Evolutionary conservation across 2,888 invertebrate species (phyloP), one percentile per base, ranked within the genome.

Genomic region (Acrocyrtus sp.): DNA sequence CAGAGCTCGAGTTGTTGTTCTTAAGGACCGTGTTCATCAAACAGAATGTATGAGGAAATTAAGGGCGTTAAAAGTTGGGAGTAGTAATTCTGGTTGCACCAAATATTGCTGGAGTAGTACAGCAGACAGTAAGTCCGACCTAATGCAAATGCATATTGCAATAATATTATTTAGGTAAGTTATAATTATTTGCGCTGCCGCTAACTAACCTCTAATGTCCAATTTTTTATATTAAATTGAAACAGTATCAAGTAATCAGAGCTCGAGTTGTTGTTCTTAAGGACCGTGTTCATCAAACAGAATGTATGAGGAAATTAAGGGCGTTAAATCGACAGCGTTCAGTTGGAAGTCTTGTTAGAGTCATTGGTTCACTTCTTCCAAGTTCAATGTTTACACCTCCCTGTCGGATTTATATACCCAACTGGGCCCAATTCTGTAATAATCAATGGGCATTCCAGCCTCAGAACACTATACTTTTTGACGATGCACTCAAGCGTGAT

Each of bases 371-470:
- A 1, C 27, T 65, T 39, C 66, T 68, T 45, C 76, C 76, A 1
- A 45, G 50, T 48, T 34, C 17, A 0, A 4, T 54, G 24, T 76
- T 76, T 29, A 57, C 45, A 5, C 69, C 72, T 3, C 47, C 76
- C 3, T 53, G 60, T 43, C 58, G 76, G 8, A 73, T 76, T 61
- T 76, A 60, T 45, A 76, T 76, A 22, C 66, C 72, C 1, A 53
- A 58, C 6, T 57, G 62, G 58, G 57, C 51, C 3, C 62, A 56
- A 15, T 27, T 24, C 4, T 24, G 29, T 34, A 45, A 22, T 27
- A 19, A 43, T 45, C 10, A 15, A n/a, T 57, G 56, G 67, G 34
- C 5, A 1, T 22, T 27, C 21, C 26, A 41, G n/a, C 27, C 41
- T 21, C 26, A 15, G 8, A n/a, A 45, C 34, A 10, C 27, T 15